These are phyloP conservation scores for Alloplasta piceator DNA, from an alignment of 2,888 invertebrate genomes.

Conservation along the genomic window DNA sequence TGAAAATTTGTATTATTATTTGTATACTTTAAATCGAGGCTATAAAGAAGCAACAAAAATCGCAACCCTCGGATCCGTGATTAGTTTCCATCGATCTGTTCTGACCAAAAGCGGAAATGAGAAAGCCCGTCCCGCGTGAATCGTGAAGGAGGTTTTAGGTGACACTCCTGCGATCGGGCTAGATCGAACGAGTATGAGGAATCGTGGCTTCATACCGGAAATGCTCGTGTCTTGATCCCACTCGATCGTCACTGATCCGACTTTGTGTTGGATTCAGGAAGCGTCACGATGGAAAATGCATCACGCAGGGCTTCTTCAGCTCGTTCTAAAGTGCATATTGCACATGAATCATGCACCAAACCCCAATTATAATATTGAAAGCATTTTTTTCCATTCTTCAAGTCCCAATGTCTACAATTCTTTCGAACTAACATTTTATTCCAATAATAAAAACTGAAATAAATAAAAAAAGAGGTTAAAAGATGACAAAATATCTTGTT, in stretches of 20 bases:
- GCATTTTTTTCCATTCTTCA: too few species aligned
- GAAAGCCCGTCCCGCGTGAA: conserved; percentile 33
- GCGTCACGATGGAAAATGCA: conserved; percentile 50
- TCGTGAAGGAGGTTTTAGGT: conserved; percentile 36
- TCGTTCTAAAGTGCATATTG: neutral
- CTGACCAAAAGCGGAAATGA: conserved; percentile 37
- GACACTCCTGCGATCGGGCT: conserved; percentile 46
- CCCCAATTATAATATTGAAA: too few species aligned
- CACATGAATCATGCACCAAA: too few species aligned
- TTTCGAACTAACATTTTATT: too few species aligned
- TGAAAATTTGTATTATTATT: too few species aligned
- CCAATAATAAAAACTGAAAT: too few species aligned
- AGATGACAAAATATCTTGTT: too few species aligned
- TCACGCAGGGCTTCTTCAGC: conserved; percentile 35
- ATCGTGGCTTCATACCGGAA: conserved; percentile 57
- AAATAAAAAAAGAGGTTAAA: too few species aligned
- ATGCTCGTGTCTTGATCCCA: conserved; percentile 29
- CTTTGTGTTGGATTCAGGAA: neutral
- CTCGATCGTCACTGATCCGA: neutral
- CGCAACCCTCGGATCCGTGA: conserved; percentile 6
- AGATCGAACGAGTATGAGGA: conserved; percentile 34
- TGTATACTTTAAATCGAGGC: too few species aligned
- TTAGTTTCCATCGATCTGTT: conserved; percentile 9
- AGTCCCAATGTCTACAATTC: too few species aligned
- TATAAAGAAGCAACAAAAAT: neutral